A percentile compares a stretch with the other conserved stretches of the same genome.
phyloP scores from a whole-genome alignment of 2,113 vertebrate species.

The Semnornis frantzii region DNA sequence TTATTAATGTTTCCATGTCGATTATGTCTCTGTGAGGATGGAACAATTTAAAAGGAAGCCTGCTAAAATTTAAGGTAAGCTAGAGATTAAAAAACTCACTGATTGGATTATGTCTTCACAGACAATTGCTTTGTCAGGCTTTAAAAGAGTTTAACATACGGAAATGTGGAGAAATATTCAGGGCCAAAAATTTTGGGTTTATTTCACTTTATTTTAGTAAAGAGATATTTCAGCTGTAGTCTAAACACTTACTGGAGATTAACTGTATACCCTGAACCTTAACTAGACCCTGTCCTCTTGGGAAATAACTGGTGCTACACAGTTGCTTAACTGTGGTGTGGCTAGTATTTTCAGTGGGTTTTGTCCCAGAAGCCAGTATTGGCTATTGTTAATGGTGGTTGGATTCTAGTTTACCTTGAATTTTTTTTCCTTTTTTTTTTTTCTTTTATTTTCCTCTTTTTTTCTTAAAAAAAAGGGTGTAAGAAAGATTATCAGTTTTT shows the following conservation, averaged over 20 bases:
- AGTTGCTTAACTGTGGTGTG: neutral
- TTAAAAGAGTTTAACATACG: neutral
- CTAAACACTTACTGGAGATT: slow-evolving; percentile 16
- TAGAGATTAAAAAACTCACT: slow-evolving; percentile 13
- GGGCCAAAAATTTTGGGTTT: neutral
- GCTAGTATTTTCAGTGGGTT: slow-evolving; percentile 3
- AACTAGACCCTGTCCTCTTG: slow-evolving; percentile 24
- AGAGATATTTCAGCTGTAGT: neutral
- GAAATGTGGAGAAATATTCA: slow-evolving; percentile 13
- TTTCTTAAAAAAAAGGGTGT: neutral
- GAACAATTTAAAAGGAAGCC: slow-evolving; percentile 34
- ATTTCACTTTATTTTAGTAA: neutral
- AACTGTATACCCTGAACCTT: slow-evolving; percentile 21
- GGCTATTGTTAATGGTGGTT: neutral
- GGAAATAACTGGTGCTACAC: slow-evolving; percentile 25
- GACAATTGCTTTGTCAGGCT: slow-evolving; percentile 5
- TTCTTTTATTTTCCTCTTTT: too few species aligned
- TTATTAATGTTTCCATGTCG: slow-evolving; percentile 33
- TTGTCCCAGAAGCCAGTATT: neutral
- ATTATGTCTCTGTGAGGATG: slow-evolving; percentile 52
- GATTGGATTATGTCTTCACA: neutral
- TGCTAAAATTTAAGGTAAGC: slow-evolving; percentile 60
- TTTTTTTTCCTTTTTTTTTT: neutral
- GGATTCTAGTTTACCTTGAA: slow-evolving; percentile 61
- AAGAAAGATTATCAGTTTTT: slow-evolving; percentile 31